Base-by-base conservation (phyloP, 2,797 vertebrate species). In the Anguilla pacifica region DNA sequence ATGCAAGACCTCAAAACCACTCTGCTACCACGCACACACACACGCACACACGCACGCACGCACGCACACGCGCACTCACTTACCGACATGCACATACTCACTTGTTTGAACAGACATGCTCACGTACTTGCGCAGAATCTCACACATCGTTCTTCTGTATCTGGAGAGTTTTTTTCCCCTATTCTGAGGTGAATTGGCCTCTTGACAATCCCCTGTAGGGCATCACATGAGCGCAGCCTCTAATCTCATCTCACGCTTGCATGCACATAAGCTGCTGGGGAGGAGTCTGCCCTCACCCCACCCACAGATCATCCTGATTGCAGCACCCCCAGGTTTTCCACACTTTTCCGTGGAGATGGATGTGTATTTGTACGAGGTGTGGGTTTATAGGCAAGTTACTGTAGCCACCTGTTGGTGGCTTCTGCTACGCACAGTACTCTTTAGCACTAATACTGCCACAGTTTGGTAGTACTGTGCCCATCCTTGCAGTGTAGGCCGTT, bases 201-300 rank as follows among this genome's bases (percentile, higher is more conserved):
- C n/a, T 87, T 82, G 77, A 13, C 39, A 35, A 39, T 81, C 6
- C 46, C 46, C 25, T 84, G n/a, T 28, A 87, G 51, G n/a, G 28
- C 9, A 67, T 84, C 79, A 87, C 59, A 51, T 67, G 86, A 83
- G 79, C 15, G 79, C 28, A 51, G 61, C 43, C 46, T 67, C 17
- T 83, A 55, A 87, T 83, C 86, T 61, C n/a, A 87, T 87, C 49
- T 87, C 49, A 84, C 6, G 81, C 86, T 35, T 72, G 53, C 25
- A 82, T 57, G n/a, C 74, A 4, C 83, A 57, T 35, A 43, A 35
- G 53, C 83, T 17, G 28, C 81, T n/a, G n/a, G 82, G 51, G 51
- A 9, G 19, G 79, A 19, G 17, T 70, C 64, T 70, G 59, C 61
- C 22, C 61, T 35, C n/a, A 35, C 28, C 28, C 1, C 74, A 2